phyloP scores from a whole-genome alignment of 2,888 invertebrate species.

The Caenorhabditis imperialis region DNA sequence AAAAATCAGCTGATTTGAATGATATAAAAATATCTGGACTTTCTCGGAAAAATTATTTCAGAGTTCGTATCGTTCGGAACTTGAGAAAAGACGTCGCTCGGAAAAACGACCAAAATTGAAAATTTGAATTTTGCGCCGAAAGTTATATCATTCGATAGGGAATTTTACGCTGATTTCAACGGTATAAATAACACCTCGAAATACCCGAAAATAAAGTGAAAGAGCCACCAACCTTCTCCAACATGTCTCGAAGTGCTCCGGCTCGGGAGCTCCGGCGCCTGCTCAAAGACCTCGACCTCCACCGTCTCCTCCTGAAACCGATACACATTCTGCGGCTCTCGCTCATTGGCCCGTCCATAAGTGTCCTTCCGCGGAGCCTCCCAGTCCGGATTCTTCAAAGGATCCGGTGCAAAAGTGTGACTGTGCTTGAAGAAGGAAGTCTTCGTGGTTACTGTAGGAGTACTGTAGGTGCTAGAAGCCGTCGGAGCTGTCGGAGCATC shows the following conservation, averaged over 20 bases:
- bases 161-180: too few species aligned
- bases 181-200: too few species aligned
- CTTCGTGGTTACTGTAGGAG: constrained; percentile 11
- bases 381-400: constrained; percentile 15
- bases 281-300: neutral
- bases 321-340: constrained; percentile 30
- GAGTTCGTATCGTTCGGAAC: too few species aligned
- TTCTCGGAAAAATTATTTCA: too few species aligned
- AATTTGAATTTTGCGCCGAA: too few species aligned
- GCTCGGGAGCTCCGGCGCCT: constrained; percentile 36
- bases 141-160: too few species aligned
- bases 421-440: constrained; percentile 20
- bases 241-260: constrained; percentile 19
- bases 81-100: too few species aligned
- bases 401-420: constrained; percentile 20
- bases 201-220: too few species aligned
- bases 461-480: neutral
- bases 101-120: too few species aligned
- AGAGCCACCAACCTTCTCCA: too few species aligned
- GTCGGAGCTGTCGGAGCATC: constrained; percentile 1
- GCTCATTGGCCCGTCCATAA: constrained; percentile 3
- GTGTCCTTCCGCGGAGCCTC: constrained; percentile 20
- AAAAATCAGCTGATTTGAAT: too few species aligned
- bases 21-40: too few species aligned
- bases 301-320: constrained; percentile 14